Evolutionary conservation across 2,113 vertebrate species (phyloP), one percentile per base, ranked within the genome.

Genomic region (Zosterops pallidus): DNA sequence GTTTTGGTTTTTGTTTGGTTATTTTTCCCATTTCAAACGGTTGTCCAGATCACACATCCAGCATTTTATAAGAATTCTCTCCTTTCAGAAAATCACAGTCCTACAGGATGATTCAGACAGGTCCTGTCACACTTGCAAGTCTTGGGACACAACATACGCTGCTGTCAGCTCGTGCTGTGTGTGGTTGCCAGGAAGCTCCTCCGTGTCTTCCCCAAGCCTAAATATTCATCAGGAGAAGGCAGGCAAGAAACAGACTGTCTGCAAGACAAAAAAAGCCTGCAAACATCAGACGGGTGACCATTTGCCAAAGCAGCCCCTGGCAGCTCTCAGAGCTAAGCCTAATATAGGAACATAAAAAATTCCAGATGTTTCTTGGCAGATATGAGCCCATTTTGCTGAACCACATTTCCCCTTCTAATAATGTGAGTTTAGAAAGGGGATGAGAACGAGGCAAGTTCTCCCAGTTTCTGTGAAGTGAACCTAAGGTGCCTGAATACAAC

Each of bases 281-380:
- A 76, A 53, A 77, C 62, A 82, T 4, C 4, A 92, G 22, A 72
- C 1, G 2, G 39, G 72, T 80, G 76, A 84, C 81, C 72, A 41
- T 20, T 88, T 71, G 80, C 86, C 89, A 92, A 91, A 84, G 62
- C 53, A 80, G 57, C 1, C 31, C 65, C 69, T 86, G 89, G 47
- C 80, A 89, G 53, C 67, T 80, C 76, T 53, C 79, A 31, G 4
- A 90, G 68, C 33, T 35, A 65, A 74, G 75, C 29, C 67, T 42
- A 70, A 83, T 50, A 65, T 1, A 64, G 77, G 29, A 88, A 55
- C 19, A 35, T 42, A 53, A 87, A 72, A 82, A 57, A 77, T 59
- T 91, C 57, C 88, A 87, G 92, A 80, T 85, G 76, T 67, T 88
- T 83, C 92, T 57, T 83, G 59, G 86, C 62, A 72, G 53, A 53